Evolutionary conservation across 2,888 invertebrate genomes (phyloP).

Genomic region (Schizotus pectinicornis): DNA sequence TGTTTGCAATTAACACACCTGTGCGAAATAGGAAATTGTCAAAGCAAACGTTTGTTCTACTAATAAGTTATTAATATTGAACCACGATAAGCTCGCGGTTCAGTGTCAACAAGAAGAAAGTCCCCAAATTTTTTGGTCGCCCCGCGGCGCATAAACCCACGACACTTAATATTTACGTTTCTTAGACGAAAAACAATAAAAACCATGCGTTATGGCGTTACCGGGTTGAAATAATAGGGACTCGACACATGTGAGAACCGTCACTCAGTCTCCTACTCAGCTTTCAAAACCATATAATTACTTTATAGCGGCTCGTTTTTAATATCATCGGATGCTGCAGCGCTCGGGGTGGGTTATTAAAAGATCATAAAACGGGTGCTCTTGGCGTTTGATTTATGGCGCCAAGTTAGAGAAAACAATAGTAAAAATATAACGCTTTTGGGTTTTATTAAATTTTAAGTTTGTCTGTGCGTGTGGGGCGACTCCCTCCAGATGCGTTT

Average conservation of each 20-base stretch:
- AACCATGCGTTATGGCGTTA: conserved; percentile 6
- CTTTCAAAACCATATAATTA: conserved; percentile 24
- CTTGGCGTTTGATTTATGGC: conserved; percentile 38
- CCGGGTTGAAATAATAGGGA: conserved; percentile 21
- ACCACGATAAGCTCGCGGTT: too few species aligned
- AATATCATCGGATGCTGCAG: conserved; percentile 6
- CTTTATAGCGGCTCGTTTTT: conserved; percentile 12
- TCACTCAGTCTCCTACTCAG: conserved; percentile 20
- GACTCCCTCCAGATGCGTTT: conserved; percentile 27
- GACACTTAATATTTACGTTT: conserved; percentile 28
- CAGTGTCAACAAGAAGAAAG: too few species aligned
- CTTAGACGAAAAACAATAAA: conserved; percentile 28
- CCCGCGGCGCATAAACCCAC: background rate
- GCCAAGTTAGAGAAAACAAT: conserved; percentile 35
- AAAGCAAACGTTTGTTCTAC: too few species aligned
- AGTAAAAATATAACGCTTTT: conserved; percentile 40
- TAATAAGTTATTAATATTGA: too few species aligned
- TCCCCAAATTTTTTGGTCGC: too few species aligned
- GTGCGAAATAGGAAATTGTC: background rate
- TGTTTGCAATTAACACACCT: background rate
- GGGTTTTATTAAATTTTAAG: conserved; percentile 39
- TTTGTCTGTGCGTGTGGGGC: conserved; percentile 19
- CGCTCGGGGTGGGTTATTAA: conserved; percentile 40
- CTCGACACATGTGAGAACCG: conserved; percentile 24
- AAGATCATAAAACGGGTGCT: conserved; percentile 38